Evolutionary conservation across 2,888 invertebrate species (phyloP), one percentile per base, ranked within the genome.

Genomic region (Catocala fraxini): DNA sequence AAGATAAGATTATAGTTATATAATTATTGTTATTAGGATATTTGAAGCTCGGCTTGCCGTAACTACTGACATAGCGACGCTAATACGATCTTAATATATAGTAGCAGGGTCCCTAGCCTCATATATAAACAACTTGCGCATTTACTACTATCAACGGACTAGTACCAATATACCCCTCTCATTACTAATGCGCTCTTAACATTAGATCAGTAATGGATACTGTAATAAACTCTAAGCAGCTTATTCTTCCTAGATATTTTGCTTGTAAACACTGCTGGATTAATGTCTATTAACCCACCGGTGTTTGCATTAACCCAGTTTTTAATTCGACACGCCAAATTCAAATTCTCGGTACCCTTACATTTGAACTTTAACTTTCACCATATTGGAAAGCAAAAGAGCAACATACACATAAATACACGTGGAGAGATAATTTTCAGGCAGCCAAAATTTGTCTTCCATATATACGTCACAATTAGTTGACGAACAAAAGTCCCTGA

Each of bases 391-490:
- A 59, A 66, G 51, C 47, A 46, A 68, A 65, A 59, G 59, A 54
- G 63, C 66, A 67, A 60, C 65, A 51, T 61, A 60, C 54, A 66
- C 55, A 64, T 13, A 75, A 64, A 70, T 75, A 68, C 61, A 72
- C 63, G 59, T 59, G 60, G 57, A 65, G 59, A 66, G 82, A 86
- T 85, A 86, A 86, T 81, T 78, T 75, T 73, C 75, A 69, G 77
- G 76, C 76, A 79, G 65, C 74, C 73, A 79, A 82, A 85, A 84
- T 80, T 78, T 75, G 71, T 82, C 74, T 79, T 81, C 70, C 78
- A 71, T 81, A 71, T 74, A 77, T 70, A 79, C 78, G 83, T 83
- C 82, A 75, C 84, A 81, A 83, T 84, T 83, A 84, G 83, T 84
- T 80, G 82, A 82, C 76, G 79, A 83, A 83, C 83, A 81, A 83